Base-by-base conservation (phyloP, 2,888 invertebrate genomes). In the Himalopsyche kuldschensis region DNA sequence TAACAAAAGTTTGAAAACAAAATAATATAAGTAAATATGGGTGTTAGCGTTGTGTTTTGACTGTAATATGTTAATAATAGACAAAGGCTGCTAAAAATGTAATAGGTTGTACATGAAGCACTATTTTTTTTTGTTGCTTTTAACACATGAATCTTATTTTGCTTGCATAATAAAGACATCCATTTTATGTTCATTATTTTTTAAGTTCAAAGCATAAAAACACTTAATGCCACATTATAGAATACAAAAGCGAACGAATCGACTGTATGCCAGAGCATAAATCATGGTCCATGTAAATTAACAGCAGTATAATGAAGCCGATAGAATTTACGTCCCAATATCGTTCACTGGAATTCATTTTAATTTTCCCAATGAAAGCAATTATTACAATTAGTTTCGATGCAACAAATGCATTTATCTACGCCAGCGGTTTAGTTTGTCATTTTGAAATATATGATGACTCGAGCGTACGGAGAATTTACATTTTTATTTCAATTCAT, bases 351-450 rank as follows among this genome's bases (percentile, higher is more conserved):
- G 81, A 75, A 84, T 84, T 84, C 84, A 80, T 84, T 84, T 82
- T 82, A 84, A 82, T 82, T 84, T 82, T 75, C 75, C 83, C 83
- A 83, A 83, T 83, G 83, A 83, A 83, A 83, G 83, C 83, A 80
- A 83, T 83, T 83, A 83, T 78, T 46, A 77, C 83, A 83, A 83
- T 83, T 83, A 83, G 80, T 80, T 83, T 78, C 83, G 77, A 83
- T 83, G 83, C 83, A 83, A 83, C 83, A 80, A 83, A 80, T 83
- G 80, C 83, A 83, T 83, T 83, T 83, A 83, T 83, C 80, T 78
- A 46, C 78, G 78, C 78, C 75, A 24, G 47, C 35, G 69, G 78
- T 77, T 69, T 47, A 83, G 35, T 69, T 69, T 83, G 80, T 83
- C 77, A 83, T 83, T 80, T 69, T 83, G 63, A 80, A 80, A 69